Conservation (phyloP, 1,140 invertebrate species). For the Atopsyche davidsoni region DNA sequence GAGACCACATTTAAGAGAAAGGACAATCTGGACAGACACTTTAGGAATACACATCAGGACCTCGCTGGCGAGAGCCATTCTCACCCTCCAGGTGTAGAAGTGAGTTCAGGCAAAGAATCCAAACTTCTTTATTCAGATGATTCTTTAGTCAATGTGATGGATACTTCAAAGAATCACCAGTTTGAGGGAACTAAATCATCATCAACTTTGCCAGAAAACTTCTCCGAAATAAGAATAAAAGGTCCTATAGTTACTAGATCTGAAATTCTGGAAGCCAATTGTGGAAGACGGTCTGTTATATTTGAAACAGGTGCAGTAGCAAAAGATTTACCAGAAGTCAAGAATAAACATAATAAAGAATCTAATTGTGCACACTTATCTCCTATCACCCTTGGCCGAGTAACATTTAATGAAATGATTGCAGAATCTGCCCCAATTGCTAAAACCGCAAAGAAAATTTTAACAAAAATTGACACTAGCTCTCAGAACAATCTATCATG, state of each 20-base stretch:
- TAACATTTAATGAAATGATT: background rate
- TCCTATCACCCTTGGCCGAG: background rate
- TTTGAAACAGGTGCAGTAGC: background rate
- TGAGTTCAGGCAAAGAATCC: constrained; percentile 8
- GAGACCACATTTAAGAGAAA: constrained; percentile 14
- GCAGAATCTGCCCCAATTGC: background rate
- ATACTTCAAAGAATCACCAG: constrained; percentile 12
- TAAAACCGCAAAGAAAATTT: background rate
- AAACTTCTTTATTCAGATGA: background rate
- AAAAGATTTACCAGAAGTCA: background rate
- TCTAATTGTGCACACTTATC: background rate
- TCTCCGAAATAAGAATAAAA: background rate
- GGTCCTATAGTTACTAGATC: background rate
- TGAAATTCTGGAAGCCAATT: constrained; percentile 22
- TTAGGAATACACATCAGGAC: background rate
- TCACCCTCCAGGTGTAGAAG: background rate
- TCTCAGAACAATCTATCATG: background rate
- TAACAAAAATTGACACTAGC: background rate
- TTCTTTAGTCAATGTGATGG: too few species aligned
- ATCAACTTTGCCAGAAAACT: background rate
- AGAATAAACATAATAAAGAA: background rate
- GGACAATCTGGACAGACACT: constrained; percentile 14
- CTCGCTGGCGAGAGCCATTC: background rate
- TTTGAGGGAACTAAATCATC: background rate
- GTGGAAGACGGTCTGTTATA: constrained; percentile 19